Evolutionary conservation across 2,797 vertebrate genomes (phyloP).

Genomic region (Oryzias dopingdopingensis): DNA sequence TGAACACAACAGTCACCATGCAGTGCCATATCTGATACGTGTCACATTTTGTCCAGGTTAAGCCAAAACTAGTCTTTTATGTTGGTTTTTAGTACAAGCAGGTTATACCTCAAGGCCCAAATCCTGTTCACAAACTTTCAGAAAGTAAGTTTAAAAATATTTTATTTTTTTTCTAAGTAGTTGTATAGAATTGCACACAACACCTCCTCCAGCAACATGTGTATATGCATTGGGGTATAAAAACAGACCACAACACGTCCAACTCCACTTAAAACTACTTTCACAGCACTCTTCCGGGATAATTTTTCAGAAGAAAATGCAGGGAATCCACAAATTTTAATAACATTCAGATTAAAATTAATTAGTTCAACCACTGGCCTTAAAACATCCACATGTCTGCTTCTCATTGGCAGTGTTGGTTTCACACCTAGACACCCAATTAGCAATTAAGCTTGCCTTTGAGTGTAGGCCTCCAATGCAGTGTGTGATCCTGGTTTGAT

Average conservation of each 20-base stretch:
- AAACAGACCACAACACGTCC: constrained; percentile 48
- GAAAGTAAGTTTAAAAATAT: too few species aligned
- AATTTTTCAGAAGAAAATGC: constrained; percentile 53
- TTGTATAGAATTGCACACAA: too few species aligned
- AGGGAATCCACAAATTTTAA: constrained; percentile 73
- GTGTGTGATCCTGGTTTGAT: constrained; percentile 77
- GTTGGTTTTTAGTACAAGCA: too few species aligned
- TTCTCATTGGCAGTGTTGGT: constrained; percentile 72
- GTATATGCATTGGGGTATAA: constrained; percentile 30
- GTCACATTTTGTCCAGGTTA: background rate
- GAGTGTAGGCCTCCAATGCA: constrained; percentile 77
- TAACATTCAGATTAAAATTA: constrained; percentile 78
- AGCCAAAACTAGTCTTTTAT: too few species aligned
- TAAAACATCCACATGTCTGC: constrained; percentile 75
- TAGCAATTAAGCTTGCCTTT: constrained; percentile 84
- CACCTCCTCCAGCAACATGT: too few species aligned
- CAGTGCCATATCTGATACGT: background rate
- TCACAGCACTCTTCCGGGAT: constrained; percentile 48
- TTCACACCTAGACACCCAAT: constrained; percentile 82
- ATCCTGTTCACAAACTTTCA: too few species aligned
- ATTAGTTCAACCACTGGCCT: constrained; percentile 78
- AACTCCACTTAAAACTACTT: constrained; percentile 54
- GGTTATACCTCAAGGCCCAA: too few species aligned
- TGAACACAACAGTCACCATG: background rate
- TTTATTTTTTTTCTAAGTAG: too few species aligned